Evolutionary conservation across 2,888 invertebrate genomes (phyloP), one percentile per base, ranked within the genome.

Genomic region (Drosophila pseudotalamancana): DNA sequence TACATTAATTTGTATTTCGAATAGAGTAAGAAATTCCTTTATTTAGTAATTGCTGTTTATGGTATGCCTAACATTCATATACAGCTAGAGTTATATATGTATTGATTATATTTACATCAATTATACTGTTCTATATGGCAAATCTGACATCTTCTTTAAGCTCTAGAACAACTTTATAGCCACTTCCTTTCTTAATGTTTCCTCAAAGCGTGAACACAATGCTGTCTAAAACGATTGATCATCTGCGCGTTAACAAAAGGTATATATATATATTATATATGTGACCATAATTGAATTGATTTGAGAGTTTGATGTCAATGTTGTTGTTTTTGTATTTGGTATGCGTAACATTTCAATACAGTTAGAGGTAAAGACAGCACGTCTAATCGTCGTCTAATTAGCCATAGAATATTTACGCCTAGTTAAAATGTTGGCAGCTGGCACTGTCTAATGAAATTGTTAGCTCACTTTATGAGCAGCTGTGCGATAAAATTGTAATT

Each of bases 401-500:
- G 40, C n/a, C 16, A 11, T 12, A 29, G 32, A 6, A 63, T 53
- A 66, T 74, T 85, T 78, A 42, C 73, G 61, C 65, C 64, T 46
- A 68, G 78, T 61, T 62, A 57, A 31, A 43, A 48, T 57, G 56
- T 32, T 53, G 25, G 56, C 61, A 49, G 49, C 59, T 57, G 57
- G 39, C 34, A 32, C 37, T 55, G 51, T 48, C 68, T 73, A 85
- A 87, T 81, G 63, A 78, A 81, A 87, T 74, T 87, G 83, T 87
- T 85, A 42, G 53, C 40, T 73, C 57, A 80, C 65, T 68, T 72
- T 72, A 83, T 87, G 73, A 84, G 57, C 79, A 80, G 85, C 80
- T 80, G 80, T 65, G 86, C 82, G 35, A 63, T 73, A 61, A 78
- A 84, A 77, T 70, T 65, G 54, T 77, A 84, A 87, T 87, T 87